Base-by-base conservation (phyloP, 2,113 vertebrate species). In the Myrmecobius fasciatus region DNA sequence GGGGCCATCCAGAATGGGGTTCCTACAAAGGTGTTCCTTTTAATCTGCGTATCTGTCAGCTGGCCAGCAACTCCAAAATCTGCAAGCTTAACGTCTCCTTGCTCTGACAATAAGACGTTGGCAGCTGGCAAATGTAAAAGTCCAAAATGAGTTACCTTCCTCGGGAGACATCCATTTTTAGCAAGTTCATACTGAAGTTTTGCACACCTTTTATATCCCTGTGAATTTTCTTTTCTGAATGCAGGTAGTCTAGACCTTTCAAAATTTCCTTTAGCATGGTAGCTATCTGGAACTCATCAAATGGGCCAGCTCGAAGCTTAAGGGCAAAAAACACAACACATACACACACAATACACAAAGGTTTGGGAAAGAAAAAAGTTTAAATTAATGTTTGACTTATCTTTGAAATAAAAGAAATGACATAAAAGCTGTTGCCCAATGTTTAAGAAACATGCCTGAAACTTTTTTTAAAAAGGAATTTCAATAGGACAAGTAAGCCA, bases 1-100 rank as follows among this genome's bases (percentile, higher is more conserved):
- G 99, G 99, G 24, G 99, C 99, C 99, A 99, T 99, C 99, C 99
- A 99, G 97, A 99, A 99, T 0, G 99, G 99, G 25, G 99, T 99
- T 90, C 99, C 99, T 91, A 99, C 99, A 96, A 99, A 99, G 14
- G 99, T 99, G 91, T 99, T 99, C 97, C 99, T 99, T 98, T 99
- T 99, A 95, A 99, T 99, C 96, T 99, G 99, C 0, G 99, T 99
- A 98, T 99, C 99, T 3, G 99, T 99, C 97, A 99, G 98, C 98
- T 99, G 99, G 53, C 99, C 99, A 52, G 99, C 99, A 96, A 99
- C 99, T 46, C 99, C 99, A 97, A 99, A 99, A 98, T 99, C 99
- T 0, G 99, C 99, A 94, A 99, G 99, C 96, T 99, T 99, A 94
- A 99, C 99, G 92, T 99, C 99, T 0, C 99, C 99, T 98, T 99